These are phyloP conservation scores for Numenius phaeopus DNA, from an alignment of 2,797 vertebrate species.

Conservation along the genomic window DNA sequence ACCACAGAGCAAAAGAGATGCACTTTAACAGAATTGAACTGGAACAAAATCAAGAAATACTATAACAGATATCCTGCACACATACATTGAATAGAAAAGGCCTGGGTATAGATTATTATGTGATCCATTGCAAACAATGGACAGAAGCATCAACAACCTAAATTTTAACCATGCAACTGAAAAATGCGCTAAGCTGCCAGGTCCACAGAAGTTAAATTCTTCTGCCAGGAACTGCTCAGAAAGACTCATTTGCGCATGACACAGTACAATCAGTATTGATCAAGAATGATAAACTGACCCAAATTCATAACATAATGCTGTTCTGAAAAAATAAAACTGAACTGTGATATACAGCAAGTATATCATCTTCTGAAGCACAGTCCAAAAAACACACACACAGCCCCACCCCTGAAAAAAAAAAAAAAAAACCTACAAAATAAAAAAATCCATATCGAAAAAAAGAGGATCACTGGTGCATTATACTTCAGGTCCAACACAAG, in stretches of 20 bases:
- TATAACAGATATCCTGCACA: background rate
- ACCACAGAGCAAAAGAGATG: background rate
- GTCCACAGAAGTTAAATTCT: background rate
- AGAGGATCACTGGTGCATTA: background rate
- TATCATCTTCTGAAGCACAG: background rate
- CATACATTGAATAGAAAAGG: background rate
- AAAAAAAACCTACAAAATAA: background rate
- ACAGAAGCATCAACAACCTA: background rate
- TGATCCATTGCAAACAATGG: background rate
- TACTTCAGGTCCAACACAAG: background rate
- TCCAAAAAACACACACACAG: background rate
- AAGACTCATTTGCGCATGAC: background rate
- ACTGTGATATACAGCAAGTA: background rate
- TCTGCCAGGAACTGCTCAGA: background rate
- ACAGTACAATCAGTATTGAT: background rate
- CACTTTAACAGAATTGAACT: background rate
- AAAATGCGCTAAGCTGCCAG: background rate
- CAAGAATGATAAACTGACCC: background rate
- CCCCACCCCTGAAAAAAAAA: too few species aligned
- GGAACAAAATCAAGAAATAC: background rate
- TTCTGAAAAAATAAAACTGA: background rate
- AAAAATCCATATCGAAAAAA: background rate
- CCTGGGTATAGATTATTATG: background rate
- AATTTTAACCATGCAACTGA: background rate
- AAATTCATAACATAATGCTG: background rate